Conservation (phyloP, 2,888 invertebrate species). For the Leptopterna dolabrata region DNA sequence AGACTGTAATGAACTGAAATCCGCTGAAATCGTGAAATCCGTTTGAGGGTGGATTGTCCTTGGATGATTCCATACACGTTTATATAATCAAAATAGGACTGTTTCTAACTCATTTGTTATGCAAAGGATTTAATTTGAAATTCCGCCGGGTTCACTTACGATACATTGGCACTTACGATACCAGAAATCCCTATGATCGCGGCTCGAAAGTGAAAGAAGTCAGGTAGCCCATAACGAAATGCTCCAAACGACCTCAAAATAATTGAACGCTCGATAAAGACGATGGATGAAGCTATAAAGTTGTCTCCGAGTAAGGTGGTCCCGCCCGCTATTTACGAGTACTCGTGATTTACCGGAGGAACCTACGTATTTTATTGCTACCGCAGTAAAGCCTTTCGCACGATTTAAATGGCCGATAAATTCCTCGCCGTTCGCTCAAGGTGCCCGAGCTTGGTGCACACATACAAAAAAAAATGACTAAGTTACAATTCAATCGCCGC, state of each 20-base stretch:
- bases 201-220: not conserved
- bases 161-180: no score
- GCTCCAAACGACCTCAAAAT: not conserved
- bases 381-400: not conserved
- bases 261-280: not conserved
- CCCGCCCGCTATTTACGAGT: not conserved
- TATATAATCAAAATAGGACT: no score
- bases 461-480: no score
- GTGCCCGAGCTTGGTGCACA: not conserved
- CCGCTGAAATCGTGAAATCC: no score
- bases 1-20: no score
- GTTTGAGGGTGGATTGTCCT: no score
- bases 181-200: no score
- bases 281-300: not conserved
- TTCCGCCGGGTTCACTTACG: no score
- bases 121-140: no score
- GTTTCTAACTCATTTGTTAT: no score
- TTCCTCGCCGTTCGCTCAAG: not conserved
- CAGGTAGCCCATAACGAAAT: not conserved
- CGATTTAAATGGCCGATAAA: not conserved
- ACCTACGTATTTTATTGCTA: not conserved
- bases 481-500: not conserved
- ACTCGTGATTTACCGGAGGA: not conserved
- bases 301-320: not conserved
- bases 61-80: no score